Conservation (phyloP, 2,113 vertebrate species). For the Eurypyga helias region DNA sequence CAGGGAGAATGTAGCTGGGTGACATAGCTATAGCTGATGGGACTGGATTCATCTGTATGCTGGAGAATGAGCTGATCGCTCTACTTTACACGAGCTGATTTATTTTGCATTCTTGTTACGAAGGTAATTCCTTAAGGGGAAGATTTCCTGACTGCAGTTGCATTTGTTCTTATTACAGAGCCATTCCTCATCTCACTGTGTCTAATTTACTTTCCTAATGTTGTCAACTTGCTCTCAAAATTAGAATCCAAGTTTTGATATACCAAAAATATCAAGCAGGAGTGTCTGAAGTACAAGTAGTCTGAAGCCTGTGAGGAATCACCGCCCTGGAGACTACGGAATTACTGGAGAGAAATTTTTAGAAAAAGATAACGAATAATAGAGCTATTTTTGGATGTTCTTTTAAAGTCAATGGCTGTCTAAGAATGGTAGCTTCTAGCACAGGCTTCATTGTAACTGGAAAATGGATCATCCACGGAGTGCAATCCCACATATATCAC, state of each 20-base stretch:
- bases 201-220: conserved; percentile 5
- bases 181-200: background rate
- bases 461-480: background rate
- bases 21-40: background rate
- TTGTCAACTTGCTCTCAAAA: conserved; percentile 25
- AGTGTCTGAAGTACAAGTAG: background rate
- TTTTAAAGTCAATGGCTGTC: background rate
- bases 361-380: background rate
- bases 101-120: background rate
- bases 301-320: background rate
- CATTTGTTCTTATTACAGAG: background rate
- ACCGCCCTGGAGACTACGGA: background rate
- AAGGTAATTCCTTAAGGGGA: background rate
- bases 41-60: background rate
- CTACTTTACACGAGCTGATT: background rate
- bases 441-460: background rate
- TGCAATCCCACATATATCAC: background rate
- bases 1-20: background rate
- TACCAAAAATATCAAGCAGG: background rate
- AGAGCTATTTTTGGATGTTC: conserved; percentile 15
- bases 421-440: background rate
- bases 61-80: background rate
- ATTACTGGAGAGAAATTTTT: background rate
- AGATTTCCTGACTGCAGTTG: background rate
- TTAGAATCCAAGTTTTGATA: background rate